Evolutionary conservation across 2,113 vertebrate genomes (phyloP).

Genomic region (Apus apus): DNA sequence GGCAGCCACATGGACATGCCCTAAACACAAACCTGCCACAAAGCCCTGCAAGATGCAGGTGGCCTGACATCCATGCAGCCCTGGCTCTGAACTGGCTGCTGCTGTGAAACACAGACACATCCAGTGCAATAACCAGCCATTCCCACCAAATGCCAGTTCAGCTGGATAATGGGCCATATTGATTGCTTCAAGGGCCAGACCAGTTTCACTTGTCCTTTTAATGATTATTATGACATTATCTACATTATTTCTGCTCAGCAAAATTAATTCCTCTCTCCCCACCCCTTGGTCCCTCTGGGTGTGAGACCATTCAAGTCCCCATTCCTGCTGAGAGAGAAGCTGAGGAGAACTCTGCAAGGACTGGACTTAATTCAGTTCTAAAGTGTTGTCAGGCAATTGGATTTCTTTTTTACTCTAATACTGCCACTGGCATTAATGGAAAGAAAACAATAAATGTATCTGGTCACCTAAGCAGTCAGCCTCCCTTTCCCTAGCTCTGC

Average conservation of each 20-base stretch:
- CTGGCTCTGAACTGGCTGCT: neutral
- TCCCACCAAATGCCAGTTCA: constrained; percentile 38
- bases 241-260: constrained; percentile 19
- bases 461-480: constrained; percentile 49
- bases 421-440: constrained; percentile 34
- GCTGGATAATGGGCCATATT: constrained; percentile 35
- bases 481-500: neutral
- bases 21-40: neutral
- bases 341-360: neutral
- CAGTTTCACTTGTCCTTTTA: constrained; percentile 45
- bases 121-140: neutral
- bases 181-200: constrained; percentile 31
- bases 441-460: constrained; percentile 49
- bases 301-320: neutral
- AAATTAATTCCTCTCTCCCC: constrained; percentile 32
- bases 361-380: constrained; percentile 18
- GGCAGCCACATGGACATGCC: neutral
- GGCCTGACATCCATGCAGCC: neutral
- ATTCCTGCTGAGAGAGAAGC: neutral
- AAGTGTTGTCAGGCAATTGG: constrained; percentile 21
- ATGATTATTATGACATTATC: constrained; percentile 45
- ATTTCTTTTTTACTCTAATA: neutral
- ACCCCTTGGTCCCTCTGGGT: neutral
- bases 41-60: neutral
- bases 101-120: neutral